phyloP scores from a whole-genome alignment of 2,888 invertebrate genomes.

The Nemotelus pantherinus region DNA sequence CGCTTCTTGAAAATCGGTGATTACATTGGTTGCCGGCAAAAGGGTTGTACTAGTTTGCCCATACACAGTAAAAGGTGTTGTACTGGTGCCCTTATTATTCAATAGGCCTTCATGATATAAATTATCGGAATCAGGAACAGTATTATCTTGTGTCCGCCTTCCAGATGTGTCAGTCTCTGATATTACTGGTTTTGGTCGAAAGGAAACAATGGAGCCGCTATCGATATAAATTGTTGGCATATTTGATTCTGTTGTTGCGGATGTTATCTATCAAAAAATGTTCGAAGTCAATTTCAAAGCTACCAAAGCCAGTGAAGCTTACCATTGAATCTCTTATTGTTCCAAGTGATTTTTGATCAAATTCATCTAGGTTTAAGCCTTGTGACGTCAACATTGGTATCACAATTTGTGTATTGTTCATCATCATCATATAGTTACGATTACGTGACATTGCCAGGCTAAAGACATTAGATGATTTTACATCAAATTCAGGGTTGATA shows the following conservation, averaged over 20 bases:
- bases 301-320: no score
- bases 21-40: background rate
- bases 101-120: conserved; percentile 39
- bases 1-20: no score
- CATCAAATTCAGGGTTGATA: conserved; percentile 53
- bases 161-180: conserved; percentile 41
- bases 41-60: conserved; percentile 43
- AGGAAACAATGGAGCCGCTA: background rate
- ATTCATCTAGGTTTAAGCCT: background rate
- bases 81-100: conserved; percentile 41
- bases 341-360: no score
- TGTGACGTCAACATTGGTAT: conserved; percentile 52
- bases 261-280: no score
- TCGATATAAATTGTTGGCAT: no score
- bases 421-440: conserved; percentile 48
- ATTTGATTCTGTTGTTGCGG: no score
- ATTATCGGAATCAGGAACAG: conserved; percentile 48
- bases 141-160: conserved; percentile 49
- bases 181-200: background rate
- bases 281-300: no score
- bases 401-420: conserved; percentile 41
- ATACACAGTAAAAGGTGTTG: conserved; percentile 45
- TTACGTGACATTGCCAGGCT: conserved; percentile 55
- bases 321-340: no score
- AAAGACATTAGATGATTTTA: conserved; percentile 55